Percentiles rank a stretch among this genome's conserved stretches.
Conservation (phyloP, 1,140 invertebrate genomes). For the Meteorus sp. region DNA sequence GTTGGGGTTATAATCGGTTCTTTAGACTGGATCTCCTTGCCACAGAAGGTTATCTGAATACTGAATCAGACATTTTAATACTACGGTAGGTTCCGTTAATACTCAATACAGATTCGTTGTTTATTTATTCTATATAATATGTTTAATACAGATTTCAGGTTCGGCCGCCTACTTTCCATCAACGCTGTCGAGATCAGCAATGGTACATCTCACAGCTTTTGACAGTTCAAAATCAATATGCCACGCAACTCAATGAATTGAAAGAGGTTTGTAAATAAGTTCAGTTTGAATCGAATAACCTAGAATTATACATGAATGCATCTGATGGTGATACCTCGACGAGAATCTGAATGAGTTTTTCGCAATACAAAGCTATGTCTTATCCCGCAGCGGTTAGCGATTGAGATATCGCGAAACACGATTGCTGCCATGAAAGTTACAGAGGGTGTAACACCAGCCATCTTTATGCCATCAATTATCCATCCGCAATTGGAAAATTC, state of each 20-base stretch:
- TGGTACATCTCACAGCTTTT: constrained; percentile 90
- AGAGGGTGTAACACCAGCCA: constrained; percentile 33
- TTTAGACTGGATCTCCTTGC: constrained; percentile 88
- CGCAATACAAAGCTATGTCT: constrained; percentile 25
- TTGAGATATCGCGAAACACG: constrained; percentile 73
- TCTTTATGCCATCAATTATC: constrained; percentile 29
- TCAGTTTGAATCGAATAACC: constrained; percentile 15
- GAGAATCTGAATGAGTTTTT: constrained; percentile 14
- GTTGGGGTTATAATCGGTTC: constrained; percentile 95
- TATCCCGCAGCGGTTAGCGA: constrained; percentile 66
- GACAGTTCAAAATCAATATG: constrained; percentile 77
- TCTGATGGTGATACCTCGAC: no score
- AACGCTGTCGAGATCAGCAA: constrained; percentile 89
- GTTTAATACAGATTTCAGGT: constrained; percentile 77
- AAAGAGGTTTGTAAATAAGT: constrained; percentile 70
- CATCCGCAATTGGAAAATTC: constrained; percentile 28
- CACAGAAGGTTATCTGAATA: constrained; percentile 85
- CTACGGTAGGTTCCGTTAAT: no score
- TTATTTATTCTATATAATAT: constrained; percentile 26
- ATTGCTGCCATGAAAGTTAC: constrained; percentile 56
- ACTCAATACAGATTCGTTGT: no score
- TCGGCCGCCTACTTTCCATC: constrained; percentile 89
- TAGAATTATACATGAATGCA: constrained; percentile 16
- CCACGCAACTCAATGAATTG: constrained; percentile 80
- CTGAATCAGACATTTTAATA: constrained; percentile 73